Percentiles rank a stretch among this genome's conserved stretches.
Conservation (phyloP, 1,140 invertebrate species). For the Lepidotrigona ventralis region DNA sequence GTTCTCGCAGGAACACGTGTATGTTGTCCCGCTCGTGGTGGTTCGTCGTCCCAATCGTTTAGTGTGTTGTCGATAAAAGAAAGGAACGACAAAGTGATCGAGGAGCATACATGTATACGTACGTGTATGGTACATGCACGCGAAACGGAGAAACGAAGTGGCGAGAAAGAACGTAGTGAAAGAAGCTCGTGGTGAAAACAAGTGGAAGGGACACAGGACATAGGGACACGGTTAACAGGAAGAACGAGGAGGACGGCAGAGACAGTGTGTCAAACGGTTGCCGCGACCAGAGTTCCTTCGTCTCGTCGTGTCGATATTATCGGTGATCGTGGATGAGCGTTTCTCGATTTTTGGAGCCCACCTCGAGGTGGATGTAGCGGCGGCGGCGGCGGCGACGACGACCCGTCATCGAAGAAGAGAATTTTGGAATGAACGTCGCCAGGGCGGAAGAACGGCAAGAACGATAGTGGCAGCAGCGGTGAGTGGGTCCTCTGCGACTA, state of each 20-base stretch:
- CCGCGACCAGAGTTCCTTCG: slow-evolving; percentile 17
- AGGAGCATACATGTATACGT: slow-evolving; percentile 33
- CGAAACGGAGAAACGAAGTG: slow-evolving; percentile 37
- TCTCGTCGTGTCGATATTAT: slow-evolving; percentile 3
- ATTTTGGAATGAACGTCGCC: slow-evolving; percentile 30
- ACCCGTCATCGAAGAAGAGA: slow-evolving; percentile 9
- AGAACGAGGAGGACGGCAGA: neutral
- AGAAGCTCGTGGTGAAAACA: slow-evolving; percentile 16
- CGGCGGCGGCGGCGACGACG: slow-evolving; percentile 2
- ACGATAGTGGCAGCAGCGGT: slow-evolving; percentile 27
- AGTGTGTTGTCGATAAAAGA: neutral
- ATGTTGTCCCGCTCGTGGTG: slow-evolving; percentile 7
- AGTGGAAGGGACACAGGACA: slow-evolving; percentile 14
- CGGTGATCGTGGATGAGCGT: slow-evolving; percentile 45
- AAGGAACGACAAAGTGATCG: slow-evolving; percentile 12
- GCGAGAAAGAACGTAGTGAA: slow-evolving; percentile 24
- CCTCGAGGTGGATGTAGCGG: neutral
- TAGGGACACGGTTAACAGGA: neutral
- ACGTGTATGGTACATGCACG: neutral
- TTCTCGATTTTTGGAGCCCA: neutral
- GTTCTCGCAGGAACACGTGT: slow-evolving; percentile 10
- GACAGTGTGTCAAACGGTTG: slow-evolving; percentile 31
- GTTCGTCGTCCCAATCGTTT: neutral
- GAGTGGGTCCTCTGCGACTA: neutral
- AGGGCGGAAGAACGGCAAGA: slow-evolving; percentile 16